These are phyloP conservation scores for Linyphia triangularis DNA, from an alignment of 2,888 invertebrate species.

Conservation along the genomic window DNA sequence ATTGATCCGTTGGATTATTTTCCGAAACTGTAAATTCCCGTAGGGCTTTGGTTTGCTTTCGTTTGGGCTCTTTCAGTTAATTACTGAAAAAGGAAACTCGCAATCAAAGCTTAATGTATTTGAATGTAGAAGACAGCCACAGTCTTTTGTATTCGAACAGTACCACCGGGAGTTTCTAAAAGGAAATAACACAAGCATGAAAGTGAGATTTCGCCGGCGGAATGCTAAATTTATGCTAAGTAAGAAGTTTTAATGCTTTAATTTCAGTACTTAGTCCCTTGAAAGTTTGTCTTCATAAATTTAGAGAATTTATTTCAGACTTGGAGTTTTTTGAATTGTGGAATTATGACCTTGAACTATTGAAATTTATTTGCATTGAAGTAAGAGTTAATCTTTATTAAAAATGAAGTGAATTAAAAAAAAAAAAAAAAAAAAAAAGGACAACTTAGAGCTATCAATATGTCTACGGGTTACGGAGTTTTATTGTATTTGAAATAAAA, in stretches of 20 bases:
- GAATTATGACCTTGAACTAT: too few species aligned
- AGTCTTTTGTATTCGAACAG: conserved; percentile 1
- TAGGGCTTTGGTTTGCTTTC: neutral
- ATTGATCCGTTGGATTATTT: conserved; percentile 18
- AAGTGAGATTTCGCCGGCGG: neutral
- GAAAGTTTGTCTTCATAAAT: neutral
- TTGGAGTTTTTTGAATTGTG: too few species aligned
- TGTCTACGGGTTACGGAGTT: too few species aligned
- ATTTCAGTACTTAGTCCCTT: neutral
- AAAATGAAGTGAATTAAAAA: too few species aligned
- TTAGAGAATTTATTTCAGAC: too few species aligned
- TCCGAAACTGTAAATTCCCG: neutral
- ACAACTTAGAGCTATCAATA: too few species aligned
- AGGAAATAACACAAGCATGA: neutral
- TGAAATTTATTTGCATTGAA: too few species aligned
- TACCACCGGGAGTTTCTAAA: conserved; percentile 4
- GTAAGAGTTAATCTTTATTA: too few species aligned
- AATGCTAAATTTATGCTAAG: neutral
- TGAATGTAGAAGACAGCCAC: conserved; percentile 21
- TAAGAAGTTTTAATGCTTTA: neutral
- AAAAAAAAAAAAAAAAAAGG: too few species aligned
- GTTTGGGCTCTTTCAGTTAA: conserved; percentile 28
- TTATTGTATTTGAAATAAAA: too few species aligned
- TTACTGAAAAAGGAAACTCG: conserved; percentile 45
- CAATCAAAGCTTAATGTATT: conserved; percentile 50